Percentiles rank a stretch among this genome's conserved stretches.
phyloP scores from a whole-genome alignment of 1,140 invertebrate genomes.

The Drosophila navojoa region DNA sequence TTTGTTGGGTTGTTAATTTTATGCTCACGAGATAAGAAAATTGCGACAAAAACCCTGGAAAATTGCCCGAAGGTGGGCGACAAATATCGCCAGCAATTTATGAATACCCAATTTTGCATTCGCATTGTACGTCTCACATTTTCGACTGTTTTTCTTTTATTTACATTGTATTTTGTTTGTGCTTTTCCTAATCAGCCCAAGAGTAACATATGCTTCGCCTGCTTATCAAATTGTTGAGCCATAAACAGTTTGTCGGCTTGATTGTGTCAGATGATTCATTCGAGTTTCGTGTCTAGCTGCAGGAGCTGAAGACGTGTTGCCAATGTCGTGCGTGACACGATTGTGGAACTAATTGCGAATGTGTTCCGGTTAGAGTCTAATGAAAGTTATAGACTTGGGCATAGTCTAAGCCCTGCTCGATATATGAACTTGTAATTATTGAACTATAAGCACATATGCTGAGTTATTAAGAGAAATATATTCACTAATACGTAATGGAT shows the following conservation, averaged over 20 bases:
- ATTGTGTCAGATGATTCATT: not conserved
- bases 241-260: not conserved
- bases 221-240: not conserved
- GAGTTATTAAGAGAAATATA: too few relatives aligned
- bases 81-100: not conserved
- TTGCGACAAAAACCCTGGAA: constrained; percentile 74
- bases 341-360: too few relatives aligned
- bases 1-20: constrained; percentile 78
- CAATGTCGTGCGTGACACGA: too few relatives aligned
- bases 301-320: too few relatives aligned
- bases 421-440: too few relatives aligned
- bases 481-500: too few relatives aligned
- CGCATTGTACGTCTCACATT: not conserved
- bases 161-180: not conserved
- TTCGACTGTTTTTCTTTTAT: not conserved
- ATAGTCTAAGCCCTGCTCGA: too few relatives aligned
- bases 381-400: too few relatives aligned
- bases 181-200: too few relatives aligned
- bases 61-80: constrained; percentile 58
- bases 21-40: constrained; percentile 77
- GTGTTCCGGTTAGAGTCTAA: too few relatives aligned
- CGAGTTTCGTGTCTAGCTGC: not conserved
- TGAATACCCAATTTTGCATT: constrained; percentile 6
- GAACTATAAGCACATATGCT: too few relatives aligned
- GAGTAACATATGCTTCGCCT: not conserved